These are phyloP conservation scores for Onthophagus sagittarius DNA, from an alignment of 2,888 invertebrate genomes.

Conservation along the genomic window DNA sequence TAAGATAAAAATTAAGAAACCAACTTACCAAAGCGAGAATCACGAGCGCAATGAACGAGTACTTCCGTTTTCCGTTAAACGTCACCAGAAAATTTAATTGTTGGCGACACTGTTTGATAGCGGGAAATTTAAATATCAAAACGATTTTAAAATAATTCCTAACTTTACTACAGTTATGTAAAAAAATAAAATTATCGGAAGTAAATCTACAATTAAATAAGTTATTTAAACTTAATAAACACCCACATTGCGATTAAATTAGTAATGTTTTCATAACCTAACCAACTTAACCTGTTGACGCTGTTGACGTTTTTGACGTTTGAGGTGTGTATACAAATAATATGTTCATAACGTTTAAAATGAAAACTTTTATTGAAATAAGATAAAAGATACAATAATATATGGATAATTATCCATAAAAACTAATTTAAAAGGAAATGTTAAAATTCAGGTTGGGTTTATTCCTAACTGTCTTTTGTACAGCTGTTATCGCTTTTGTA, in stretches of 20 bases:
- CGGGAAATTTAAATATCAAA: neutral
- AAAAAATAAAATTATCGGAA: neutral
- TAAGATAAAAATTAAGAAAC: constrained; percentile 7
- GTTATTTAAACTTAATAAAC: too few relatives aligned
- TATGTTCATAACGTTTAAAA: too few relatives aligned
- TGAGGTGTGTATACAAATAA: too few relatives aligned
- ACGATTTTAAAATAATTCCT: neutral
- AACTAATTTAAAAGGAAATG: constrained; percentile 18
- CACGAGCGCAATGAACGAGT: constrained; percentile 31
- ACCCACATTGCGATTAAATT: too few relatives aligned
- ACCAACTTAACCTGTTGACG: too few relatives aligned
- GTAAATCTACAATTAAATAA: too few relatives aligned
- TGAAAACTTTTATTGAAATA: too few relatives aligned
- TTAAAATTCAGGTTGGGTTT: constrained; percentile 33
- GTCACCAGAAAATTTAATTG: neutral
- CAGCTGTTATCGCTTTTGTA: constrained; percentile 28
- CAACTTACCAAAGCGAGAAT: constrained; percentile 31
- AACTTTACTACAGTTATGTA: neutral
- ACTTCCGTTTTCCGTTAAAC: neutral
- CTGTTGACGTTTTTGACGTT: too few relatives aligned
- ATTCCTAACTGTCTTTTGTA: constrained; percentile 29
- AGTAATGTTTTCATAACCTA: too few relatives aligned
- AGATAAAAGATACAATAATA: too few relatives aligned
- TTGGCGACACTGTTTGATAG: neutral
- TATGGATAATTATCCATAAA: too few relatives aligned